Conservation (phyloP, 92 coral and sea anemone genomes). For the Paramuricea clavata region DNA sequence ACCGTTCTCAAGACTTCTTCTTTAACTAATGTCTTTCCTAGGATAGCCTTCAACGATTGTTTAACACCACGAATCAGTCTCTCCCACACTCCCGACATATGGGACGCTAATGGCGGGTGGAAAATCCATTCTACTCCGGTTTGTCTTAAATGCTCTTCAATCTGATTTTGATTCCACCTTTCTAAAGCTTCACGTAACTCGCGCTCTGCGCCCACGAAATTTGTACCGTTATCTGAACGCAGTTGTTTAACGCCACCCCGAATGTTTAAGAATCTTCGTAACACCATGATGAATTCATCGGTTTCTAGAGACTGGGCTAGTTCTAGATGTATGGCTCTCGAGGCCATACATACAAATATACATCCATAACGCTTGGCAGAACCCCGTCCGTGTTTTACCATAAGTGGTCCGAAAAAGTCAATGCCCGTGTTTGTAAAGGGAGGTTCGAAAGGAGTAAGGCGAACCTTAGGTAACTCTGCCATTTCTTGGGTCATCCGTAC, state of each 20-base stretch:
- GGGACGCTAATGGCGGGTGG: too few species aligned
- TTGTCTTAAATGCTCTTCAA: neutral
- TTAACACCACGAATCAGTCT: too few species aligned
- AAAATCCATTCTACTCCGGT: neutral
- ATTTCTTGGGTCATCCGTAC: constrained; percentile 64
- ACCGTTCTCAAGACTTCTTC: too few species aligned
- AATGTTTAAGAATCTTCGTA: neutral
- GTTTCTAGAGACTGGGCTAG: neutral
- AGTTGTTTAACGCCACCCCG: neutral
- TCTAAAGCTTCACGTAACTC: neutral
- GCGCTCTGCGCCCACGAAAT: neutral
- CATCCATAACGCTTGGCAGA: neutral
- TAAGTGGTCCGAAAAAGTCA: neutral
- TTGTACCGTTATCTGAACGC: neutral
- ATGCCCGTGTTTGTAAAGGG: constrained; percentile 64
- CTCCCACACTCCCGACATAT: constrained; percentile 76
- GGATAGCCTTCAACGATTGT: constrained; percentile 56
- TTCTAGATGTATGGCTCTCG: neutral
- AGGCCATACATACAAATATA: neutral
- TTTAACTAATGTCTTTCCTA: too few species aligned
- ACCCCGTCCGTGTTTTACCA: neutral
- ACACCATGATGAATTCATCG: neutral
- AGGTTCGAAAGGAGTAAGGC: constrained; percentile 54
- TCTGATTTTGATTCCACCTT: constrained; percentile 1
- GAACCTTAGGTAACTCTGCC: constrained; percentile 73